Conservation (phyloP, 2,888 invertebrate species). For the Ochlodes sylvanus region DNA sequence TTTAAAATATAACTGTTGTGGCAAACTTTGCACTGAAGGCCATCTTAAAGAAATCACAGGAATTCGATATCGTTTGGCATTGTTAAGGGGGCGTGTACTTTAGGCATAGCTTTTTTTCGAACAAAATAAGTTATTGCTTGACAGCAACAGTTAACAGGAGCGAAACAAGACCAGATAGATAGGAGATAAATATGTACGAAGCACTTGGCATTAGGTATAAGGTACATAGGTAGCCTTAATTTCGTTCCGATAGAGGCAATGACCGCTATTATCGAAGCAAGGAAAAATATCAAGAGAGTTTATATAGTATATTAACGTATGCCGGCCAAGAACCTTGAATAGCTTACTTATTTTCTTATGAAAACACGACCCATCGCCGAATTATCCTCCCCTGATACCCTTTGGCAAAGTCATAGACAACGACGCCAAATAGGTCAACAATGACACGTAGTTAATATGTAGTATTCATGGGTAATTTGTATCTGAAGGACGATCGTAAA, state of each 20-base stretch:
- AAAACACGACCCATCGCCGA: conserved; percentile 19
- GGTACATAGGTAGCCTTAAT: too few relatives aligned
- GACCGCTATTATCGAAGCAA: background rate
- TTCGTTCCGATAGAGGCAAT: background rate
- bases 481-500: conserved; percentile 36
- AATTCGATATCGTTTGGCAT: too few relatives aligned
- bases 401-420: conserved; percentile 34
- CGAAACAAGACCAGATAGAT: too few relatives aligned
- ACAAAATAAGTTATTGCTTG: too few relatives aligned
- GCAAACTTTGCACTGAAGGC: too few relatives aligned
- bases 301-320: background rate
- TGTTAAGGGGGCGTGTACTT: too few relatives aligned
- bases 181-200: too few relatives aligned
- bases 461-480: conserved; percentile 42
- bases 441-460: conserved; percentile 15
- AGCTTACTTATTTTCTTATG: conserved; percentile 27
- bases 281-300: background rate
- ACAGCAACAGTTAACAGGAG: too few relatives aligned
- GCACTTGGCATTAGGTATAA: too few relatives aligned
- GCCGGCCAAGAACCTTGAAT: conserved; percentile 22
- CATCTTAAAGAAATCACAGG: too few relatives aligned
- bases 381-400: conserved; percentile 29
- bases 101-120: too few relatives aligned
- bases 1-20: too few relatives aligned
- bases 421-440: conserved; percentile 32